These are phyloP conservation scores for Conistra vaccinii DNA, from an alignment of 2,888 invertebrate genomes.

Conservation along the genomic window DNA sequence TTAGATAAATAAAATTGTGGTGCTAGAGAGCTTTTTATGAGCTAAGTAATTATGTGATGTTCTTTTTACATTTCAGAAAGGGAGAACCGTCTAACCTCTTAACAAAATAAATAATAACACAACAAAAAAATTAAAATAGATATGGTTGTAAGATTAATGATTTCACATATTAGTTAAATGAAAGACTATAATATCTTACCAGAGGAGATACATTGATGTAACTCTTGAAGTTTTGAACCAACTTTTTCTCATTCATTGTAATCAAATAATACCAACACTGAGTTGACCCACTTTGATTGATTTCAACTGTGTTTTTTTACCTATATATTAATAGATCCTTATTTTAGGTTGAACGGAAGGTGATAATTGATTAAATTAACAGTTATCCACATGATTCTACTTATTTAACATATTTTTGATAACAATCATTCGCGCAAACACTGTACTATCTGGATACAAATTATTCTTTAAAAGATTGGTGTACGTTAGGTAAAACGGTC, in stretches of 20 bases:
- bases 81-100: slow-evolving; percentile 57
- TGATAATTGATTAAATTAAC: slow-evolving; percentile 73
- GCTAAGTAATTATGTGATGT: not conserved
- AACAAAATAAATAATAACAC: slow-evolving; percentile 50
- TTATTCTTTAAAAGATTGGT: slow-evolving; percentile 56
- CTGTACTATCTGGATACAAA: slow-evolving; percentile 71
- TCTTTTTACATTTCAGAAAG: not conserved
- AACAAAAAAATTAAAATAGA: not conserved
- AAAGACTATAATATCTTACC: slow-evolving; percentile 71
- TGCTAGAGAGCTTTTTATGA: not conserved
- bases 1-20: slow-evolving; percentile 5
- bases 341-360: slow-evolving; percentile 67
- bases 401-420: slow-evolving; percentile 81
- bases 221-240: slow-evolving; percentile 90
- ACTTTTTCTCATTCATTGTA: slow-evolving; percentile 90
- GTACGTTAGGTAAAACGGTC: slow-evolving; percentile 17
- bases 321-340: slow-evolving; percentile 63
- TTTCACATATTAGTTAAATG: not conserved
- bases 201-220: slow-evolving; percentile 88
- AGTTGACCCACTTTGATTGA: slow-evolving; percentile 81
- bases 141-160: not conserved
- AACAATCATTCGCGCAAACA: slow-evolving; percentile 82
- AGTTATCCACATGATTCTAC: slow-evolving; percentile 83
- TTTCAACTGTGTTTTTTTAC: slow-evolving; percentile 65
- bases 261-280: slow-evolving; percentile 75